Conservation (phyloP, 2,888 invertebrate genomes). For the Seira sanloemensis region DNA sequence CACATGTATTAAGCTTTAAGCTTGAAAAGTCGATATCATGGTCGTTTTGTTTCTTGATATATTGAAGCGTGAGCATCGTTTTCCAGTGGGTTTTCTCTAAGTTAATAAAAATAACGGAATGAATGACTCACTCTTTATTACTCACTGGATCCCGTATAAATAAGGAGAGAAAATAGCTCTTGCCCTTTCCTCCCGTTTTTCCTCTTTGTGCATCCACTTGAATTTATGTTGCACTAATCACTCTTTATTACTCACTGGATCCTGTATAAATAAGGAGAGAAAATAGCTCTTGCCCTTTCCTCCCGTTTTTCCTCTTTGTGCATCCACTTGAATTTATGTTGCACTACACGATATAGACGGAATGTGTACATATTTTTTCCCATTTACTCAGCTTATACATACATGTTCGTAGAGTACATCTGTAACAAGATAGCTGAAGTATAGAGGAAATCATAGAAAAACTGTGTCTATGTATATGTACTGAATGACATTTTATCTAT, state of each 20-base stretch:
- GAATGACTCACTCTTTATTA: conserved; percentile 43
- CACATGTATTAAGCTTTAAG: not conserved
- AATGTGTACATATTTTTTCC: not conserved
- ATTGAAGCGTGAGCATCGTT: conserved; percentile 25
- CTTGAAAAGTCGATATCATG: not conserved
- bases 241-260: conserved; percentile 44
- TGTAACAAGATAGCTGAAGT: too few relatives aligned
- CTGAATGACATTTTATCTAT: not conserved
- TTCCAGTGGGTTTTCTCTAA: conserved; percentile 25
- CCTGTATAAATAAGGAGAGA: conserved; percentile 34
- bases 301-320: not conserved
- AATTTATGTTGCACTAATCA: too few relatives aligned
- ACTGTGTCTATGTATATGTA: not conserved
- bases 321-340: not conserved
- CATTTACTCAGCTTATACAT: too few relatives aligned
- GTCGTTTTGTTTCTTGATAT: conserved; percentile 1
- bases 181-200: conserved; percentile 12
- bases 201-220: too few relatives aligned
- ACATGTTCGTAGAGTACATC: too few relatives aligned
- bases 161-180: conserved; percentile 22
- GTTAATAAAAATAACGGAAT: conserved; percentile 48
- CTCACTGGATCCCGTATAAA: conserved; percentile 38
- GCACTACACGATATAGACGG: not conserved
- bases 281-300: conserved; percentile 10
- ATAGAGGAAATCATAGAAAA: not conserved